Percentiles rank a stretch among this genome's conserved stretches.
Evolutionary conservation across 1,140 invertebrate species (phyloP).

Genomic region (Arion vulgaris): DNA sequence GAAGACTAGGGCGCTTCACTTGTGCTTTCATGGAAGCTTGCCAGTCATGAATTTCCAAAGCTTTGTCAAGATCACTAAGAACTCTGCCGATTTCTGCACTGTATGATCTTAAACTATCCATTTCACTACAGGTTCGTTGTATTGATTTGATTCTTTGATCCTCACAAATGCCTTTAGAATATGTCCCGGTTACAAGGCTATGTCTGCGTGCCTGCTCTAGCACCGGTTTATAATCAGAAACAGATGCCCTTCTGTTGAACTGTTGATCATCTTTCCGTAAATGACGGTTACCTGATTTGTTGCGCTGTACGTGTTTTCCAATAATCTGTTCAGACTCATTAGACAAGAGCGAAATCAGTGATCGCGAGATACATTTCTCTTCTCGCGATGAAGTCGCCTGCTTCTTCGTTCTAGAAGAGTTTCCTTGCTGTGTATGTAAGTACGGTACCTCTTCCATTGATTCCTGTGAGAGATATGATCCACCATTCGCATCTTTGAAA

Average conservation of each 20-base stretch:
- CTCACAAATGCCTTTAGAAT: neutral
- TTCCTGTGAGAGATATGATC: no score
- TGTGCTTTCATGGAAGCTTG: neutral
- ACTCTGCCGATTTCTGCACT: conserved; percentile 16
- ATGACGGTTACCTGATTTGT: no score
- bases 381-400: no score
- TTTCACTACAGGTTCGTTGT: neutral
- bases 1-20: neutral
- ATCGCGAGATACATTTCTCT: neutral
- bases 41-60: conserved; percentile 20
- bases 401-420: no score
- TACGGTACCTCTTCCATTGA: no score
- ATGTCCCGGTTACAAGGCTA: neutral
- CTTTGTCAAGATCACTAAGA: conserved; percentile 1
- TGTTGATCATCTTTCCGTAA: no score
- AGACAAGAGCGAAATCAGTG: neutral
- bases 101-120: conserved; percentile 17
- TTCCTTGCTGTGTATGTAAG: no score
- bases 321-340: neutral
- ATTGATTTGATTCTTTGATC: neutral
- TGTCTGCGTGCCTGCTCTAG: neutral
- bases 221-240: neutral
- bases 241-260: neutral
- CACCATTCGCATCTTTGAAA: no score
- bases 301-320: neutral